Percentiles rank a stretch among this genome's conserved stretches.
Evolutionary conservation across 2,888 invertebrate genomes (phyloP).

Genomic region (Syrphus vitripennis): DNA sequence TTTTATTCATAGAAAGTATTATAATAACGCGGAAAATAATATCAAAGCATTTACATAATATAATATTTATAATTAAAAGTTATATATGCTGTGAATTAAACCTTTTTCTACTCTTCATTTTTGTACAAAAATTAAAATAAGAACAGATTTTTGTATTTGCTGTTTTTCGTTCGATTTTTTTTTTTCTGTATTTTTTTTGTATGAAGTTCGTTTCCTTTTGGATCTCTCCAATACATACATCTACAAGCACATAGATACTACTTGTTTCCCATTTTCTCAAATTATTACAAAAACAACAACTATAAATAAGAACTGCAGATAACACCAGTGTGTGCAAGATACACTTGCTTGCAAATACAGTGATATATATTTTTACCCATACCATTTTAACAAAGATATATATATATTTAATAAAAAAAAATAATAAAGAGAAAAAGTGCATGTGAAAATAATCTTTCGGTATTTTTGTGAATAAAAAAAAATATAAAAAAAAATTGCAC

Average conservation of each 20-base stretch:
- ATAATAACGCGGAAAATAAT: constrained; percentile 6
- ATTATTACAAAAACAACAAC: neutral
- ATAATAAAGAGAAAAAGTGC: constrained; percentile 23
- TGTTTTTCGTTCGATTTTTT: neutral
- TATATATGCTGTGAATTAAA: constrained; percentile 47
- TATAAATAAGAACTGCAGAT: constrained; percentile 35
- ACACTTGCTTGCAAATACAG: constrained; percentile 47
- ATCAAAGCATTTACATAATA: constrained; percentile 30
- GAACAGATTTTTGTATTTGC: neutral
- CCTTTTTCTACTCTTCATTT: constrained; percentile 37
- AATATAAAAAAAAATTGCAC: neutral
- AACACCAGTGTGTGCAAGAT: constrained; percentile 28
- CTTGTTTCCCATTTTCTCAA: constrained; percentile 2
- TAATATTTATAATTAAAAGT: constrained; percentile 5
- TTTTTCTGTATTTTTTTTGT: too few species aligned
- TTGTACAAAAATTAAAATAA: constrained; percentile 30
- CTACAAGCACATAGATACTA: neutral
- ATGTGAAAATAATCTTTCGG: constrained; percentile 30
- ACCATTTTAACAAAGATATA: constrained; percentile 1
- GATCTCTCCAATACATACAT: constrained; percentile 34
- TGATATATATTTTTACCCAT: constrained; percentile 16
- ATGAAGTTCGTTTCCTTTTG: constrained; percentile 22
- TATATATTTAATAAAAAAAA: neutral
- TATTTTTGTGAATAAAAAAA: constrained; percentile 20
- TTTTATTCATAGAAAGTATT: constrained; percentile 35